Base-by-base conservation (phyloP, 2,888 invertebrate species). In the Chloromyia formosa region DNA sequence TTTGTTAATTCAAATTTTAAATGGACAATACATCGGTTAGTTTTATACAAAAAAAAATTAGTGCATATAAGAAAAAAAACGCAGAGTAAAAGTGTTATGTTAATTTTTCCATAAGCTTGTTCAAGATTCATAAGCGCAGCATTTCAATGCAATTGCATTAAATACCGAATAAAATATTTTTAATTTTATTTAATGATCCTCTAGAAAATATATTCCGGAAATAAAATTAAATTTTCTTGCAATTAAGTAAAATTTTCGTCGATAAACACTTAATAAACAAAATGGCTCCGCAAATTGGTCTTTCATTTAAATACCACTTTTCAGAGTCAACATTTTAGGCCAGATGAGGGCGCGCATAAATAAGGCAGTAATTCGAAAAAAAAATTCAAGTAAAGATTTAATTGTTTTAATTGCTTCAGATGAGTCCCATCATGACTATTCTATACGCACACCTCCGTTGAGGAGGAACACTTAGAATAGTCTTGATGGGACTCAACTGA, bases 141-240 rank as follows among this genome's bases (percentile, higher is more conserved):
- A 3, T n/a, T 49, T n/a, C 16, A 49, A 12, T 49, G 49, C 49
- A 49, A 7, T 12, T 49, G 3, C 49, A 49, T n/a, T 49, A 49
- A 49, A 49, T 49, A n/a, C 16, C 12, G 49, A 49, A 12, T 12
- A 49, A 3, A 49, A 49, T 49, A 35, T 35, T 4, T 35, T 2
- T n/a, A 49, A 49, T 3, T 7, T 49, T 49, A 49, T 49, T 49
- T 49, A 49, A 49, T n/a, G 16, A 49, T 49, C 49, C 27, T 49
- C 16, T 49, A 49, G 49, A 49, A 49, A 49, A 49, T 49, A 49
- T 49, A 49, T 49, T 49, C 49, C 49, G 1, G 49, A 49, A 3
- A 49, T 35, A 35, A 35, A 56, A 20, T 16, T 56, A 60, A 23
- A 20, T 23, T 23, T 60, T 60, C 60, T 60, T 60, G 60, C 22